These are phyloP conservation scores for Tetragnatha versicolor DNA, from an alignment of 1,140 invertebrate species.

Conservation along the genomic window DNA sequence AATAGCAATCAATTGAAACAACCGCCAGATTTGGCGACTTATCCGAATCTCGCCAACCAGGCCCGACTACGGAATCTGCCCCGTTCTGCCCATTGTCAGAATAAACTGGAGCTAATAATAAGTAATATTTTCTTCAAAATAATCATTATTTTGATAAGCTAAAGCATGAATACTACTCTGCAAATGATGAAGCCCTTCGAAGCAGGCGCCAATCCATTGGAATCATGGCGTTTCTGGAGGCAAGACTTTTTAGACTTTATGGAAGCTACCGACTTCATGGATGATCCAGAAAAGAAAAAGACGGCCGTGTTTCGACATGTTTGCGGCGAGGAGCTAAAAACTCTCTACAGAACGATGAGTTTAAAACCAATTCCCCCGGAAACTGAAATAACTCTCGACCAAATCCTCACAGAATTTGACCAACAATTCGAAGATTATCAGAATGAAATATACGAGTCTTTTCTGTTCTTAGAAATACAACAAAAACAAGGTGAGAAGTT, in stretches of 20 bases:
- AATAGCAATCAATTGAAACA: no score
- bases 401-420: slow-evolving; percentile 1
- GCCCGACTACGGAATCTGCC: no score
- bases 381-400: neutral
- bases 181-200: no score
- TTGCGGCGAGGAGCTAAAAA: slow-evolving; percentile 19
- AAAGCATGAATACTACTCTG: no score
- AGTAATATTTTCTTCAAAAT: no score
- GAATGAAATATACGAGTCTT: slow-evolving; percentile 1
- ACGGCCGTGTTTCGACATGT: slow-evolving; percentile 9
- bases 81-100: no score
- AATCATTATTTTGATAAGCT: no score
- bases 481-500: neutral
- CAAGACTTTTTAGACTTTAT: slow-evolving; percentile 18
- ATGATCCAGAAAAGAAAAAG: neutral
- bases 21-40: no score
- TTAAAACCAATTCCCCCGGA: neutral
- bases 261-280: neutral
- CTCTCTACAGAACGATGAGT: neutral
- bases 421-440: slow-evolving; percentile 7
- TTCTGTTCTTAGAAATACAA: neutral
- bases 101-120: no score
- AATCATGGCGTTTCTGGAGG: slow-evolving; percentile 11
- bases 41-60: no score
- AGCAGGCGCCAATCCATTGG: neutral